Evolutionary conservation across 53 echinoderm and acorn worm species (phyloP), one percentile per base, ranked within the genome.

Genomic region (Stichopus horrens): DNA sequence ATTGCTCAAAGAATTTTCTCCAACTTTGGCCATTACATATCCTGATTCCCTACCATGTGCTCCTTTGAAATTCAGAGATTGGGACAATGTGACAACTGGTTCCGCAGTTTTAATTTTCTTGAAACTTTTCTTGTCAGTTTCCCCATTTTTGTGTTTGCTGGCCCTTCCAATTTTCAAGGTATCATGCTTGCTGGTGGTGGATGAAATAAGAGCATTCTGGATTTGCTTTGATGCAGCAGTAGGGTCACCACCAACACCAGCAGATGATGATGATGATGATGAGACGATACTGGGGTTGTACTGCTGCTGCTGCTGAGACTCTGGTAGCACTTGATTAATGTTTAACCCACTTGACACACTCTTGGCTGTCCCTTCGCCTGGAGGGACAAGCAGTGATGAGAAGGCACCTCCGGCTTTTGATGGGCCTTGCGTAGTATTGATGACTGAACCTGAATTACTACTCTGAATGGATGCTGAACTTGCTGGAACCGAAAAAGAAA

Each of bases 191-290:
- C 58, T 83, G 59, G 83, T 83, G 58, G 83, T 83, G 23, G 83
- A 83, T 4, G 83, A 22, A 21, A 83, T 83, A 18, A 58, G 59
- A 10, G 83, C 83, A 58, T 83, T 83, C n/a, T 83, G 83, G 59
- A 83, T 83, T 60, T 83, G 83, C 7, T 63, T 63, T 9, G 10
- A 16, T 16, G 11, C 63, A 4, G 63, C 10, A 37, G 23, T 52
- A n/a, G 19, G 23, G 0, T 11, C 79, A 10, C 14, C 4, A 0
- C 4, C n/a, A 8, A 37, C 83, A 58, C 63, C 23, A 5, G 83
- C 7, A 8, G 83, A 20, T 5, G 79, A 52, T n/a, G n/a, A n/a
- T 2, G 83, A 11, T 23, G 21, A 75, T 9, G 23, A 52, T 37
- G 37, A 37, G 37, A 37, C 37, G 1, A 67, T 11, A 21, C 7